A percentile compares a stretch with the other conserved stretches of the same genome.
phyloP scores from a whole-genome alignment of 2,888 invertebrate species.

The Cantharis rustica region DNA sequence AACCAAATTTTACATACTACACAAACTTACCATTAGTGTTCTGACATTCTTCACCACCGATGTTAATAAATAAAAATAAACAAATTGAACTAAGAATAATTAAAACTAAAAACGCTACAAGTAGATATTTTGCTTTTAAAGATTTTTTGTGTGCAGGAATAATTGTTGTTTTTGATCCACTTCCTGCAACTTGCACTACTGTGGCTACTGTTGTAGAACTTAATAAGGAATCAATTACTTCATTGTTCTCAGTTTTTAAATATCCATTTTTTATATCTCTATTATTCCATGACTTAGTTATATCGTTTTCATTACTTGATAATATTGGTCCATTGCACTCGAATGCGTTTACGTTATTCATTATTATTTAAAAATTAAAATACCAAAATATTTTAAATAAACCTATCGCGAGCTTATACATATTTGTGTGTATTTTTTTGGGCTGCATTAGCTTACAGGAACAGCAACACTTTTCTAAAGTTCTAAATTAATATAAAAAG shows the following conservation, averaged over 20 bases:
- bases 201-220: conserved; percentile 41
- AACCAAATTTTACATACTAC: background rate
- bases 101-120: conserved; percentile 46
- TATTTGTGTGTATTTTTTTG: background rate
- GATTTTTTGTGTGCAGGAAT: conserved; percentile 41
- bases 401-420: background rate
- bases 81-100: conserved; percentile 46
- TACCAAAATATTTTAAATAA: background rate
- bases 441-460: background rate
- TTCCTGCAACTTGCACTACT: conserved; percentile 51
- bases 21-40: conserved; percentile 42
- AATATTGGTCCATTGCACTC: conserved; percentile 41
- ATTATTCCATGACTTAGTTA: conserved; percentile 38
- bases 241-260: conserved; percentile 38
- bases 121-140: conserved; percentile 46
- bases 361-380: conserved; percentile 8
- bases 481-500: background rate
- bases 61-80: conserved; percentile 44
- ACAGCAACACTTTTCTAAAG: background rate
- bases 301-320: conserved; percentile 42
- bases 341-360: conserved; percentile 24
- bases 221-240: conserved; percentile 40
- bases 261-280: conserved; percentile 47
- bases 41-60: conserved; percentile 40
- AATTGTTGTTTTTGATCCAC: conserved; percentile 51